Evolutionary conservation across 2,113 vertebrate genomes (phyloP).

Genomic region (Tympanuchus pallidicinctus): DNA sequence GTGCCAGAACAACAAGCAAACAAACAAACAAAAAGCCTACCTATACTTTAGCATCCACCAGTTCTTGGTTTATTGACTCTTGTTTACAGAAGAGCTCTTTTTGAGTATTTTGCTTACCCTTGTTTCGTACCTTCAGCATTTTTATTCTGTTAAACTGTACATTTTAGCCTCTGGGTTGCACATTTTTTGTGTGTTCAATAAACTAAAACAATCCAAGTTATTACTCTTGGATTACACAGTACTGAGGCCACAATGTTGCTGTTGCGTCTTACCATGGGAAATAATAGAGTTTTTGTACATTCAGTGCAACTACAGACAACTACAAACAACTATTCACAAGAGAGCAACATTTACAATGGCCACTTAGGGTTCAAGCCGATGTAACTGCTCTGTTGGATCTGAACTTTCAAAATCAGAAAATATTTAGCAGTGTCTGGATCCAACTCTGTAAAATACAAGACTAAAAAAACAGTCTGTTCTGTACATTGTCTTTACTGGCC

Average conservation of each 20-base stretch:
- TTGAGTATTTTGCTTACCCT: background rate
- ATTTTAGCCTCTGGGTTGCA: slow-evolving; percentile 59
- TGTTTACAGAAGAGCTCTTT: slow-evolving; percentile 27
- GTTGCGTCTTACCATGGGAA: slow-evolving; percentile 70
- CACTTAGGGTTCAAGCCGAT: slow-evolving; percentile 13
- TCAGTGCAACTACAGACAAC: slow-evolving; percentile 58
- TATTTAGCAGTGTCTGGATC: background rate
- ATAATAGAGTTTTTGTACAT: slow-evolving; percentile 69
- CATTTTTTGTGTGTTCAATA: slow-evolving; percentile 70
- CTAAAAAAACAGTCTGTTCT: background rate
- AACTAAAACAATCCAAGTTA: slow-evolving; percentile 71
- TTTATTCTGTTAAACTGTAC: slow-evolving; percentile 50
- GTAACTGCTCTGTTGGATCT: slow-evolving; percentile 9
- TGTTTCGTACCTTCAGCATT: slow-evolving; percentile 9
- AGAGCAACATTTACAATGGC: slow-evolving; percentile 12
- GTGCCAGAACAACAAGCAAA: background rate
- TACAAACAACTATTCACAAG: slow-evolving; percentile 62
- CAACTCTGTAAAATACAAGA: background rate
- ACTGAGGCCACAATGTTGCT: slow-evolving; percentile 61
- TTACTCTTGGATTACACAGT: slow-evolving; percentile 71
- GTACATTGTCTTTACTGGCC: background rate
- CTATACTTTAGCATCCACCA: background rate
- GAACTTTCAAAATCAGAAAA: slow-evolving; percentile 22
- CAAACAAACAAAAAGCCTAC: background rate
- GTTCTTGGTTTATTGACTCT: background rate